Evolutionary conservation across 2,888 invertebrate genomes (phyloP).

Genomic region (Stenoptilia bipunctidactyla): DNA sequence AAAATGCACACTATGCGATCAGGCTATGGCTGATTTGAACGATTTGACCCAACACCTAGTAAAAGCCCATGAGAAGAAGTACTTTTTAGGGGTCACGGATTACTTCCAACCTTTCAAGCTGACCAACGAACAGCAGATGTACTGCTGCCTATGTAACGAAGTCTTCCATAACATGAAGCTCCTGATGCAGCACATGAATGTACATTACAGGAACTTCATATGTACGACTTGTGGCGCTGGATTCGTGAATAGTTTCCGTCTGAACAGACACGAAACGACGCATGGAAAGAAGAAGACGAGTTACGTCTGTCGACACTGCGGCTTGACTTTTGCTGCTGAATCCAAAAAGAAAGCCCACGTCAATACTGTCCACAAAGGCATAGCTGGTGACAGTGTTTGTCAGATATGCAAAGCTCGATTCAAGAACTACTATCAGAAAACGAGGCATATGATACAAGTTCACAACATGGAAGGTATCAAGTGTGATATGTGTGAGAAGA

Average conservation of each 20-base stretch:
- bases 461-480: constrained; percentile 55
- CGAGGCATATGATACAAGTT: constrained; percentile 54
- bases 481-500: constrained; percentile 52
- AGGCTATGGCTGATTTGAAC: constrained; percentile 32
- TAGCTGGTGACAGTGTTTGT: constrained; percentile 56
- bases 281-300: constrained; percentile 52
- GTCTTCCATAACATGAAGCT: constrained; percentile 53
- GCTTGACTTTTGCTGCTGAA: constrained; percentile 44
- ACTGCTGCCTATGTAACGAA: constrained; percentile 49
- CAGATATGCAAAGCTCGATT: constrained; percentile 58
- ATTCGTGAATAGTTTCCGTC: constrained; percentile 48
- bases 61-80: constrained; percentile 42
- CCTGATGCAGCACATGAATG: constrained; percentile 59
- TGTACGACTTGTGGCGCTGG: constrained; percentile 58
- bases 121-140: constrained; percentile 41
- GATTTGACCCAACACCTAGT: constrained; percentile 41
- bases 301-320: constrained; percentile 48
- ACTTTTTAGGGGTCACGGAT: constrained; percentile 44
- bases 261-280: constrained; percentile 50
- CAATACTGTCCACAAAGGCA: constrained; percentile 52
- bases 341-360: constrained; percentile 56
- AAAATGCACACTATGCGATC: constrained; percentile 46
- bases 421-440: constrained; percentile 59
- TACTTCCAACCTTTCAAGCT: constrained; percentile 51
- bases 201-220: constrained; percentile 55